Conservation (phyloP, 1,140 invertebrate genomes). For the Heliconius eleuchia region DNA sequence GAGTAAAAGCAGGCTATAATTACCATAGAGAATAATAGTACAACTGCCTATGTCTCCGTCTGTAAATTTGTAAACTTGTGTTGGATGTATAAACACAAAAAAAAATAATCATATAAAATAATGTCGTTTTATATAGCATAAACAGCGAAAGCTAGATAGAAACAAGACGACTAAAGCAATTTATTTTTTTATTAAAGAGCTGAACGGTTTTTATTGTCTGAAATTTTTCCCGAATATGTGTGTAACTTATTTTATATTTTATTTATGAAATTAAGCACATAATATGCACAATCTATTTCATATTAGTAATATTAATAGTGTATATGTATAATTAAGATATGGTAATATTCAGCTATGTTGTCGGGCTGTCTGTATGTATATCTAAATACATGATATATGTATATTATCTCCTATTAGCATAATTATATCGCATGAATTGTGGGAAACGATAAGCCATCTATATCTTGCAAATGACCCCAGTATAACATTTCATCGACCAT, state of each 20-base stretch:
- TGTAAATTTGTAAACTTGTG: too few species aligned
- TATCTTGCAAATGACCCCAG: neutral
- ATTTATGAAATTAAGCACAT: neutral
- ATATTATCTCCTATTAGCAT: neutral
- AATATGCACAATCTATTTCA: neutral
- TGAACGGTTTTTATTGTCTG: constrained; percentile 25
- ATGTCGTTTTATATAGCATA: neutral
- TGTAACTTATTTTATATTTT: too few species aligned
- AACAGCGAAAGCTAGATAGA: constrained; percentile 7
- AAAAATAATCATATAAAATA: neutral
- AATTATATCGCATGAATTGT: constrained; percentile 15
- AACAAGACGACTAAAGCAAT: constrained; percentile 23
- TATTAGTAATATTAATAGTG: too few species aligned
- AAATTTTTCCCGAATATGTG: neutral
- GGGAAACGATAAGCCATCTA: constrained; percentile 11
- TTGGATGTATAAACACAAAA: neutral
- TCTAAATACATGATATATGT: neutral
- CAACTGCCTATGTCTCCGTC: too few species aligned
- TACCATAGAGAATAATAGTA: too few species aligned
- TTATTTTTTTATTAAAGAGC: constrained; percentile 41
- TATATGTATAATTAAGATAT: neutral
- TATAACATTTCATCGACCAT: neutral
- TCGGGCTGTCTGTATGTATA: neutral
- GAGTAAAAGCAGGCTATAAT: too few species aligned
- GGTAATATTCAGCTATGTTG: neutral